Evolutionary conservation across 2,888 invertebrate species (phyloP).

Genomic region (Patella caerulea): DNA sequence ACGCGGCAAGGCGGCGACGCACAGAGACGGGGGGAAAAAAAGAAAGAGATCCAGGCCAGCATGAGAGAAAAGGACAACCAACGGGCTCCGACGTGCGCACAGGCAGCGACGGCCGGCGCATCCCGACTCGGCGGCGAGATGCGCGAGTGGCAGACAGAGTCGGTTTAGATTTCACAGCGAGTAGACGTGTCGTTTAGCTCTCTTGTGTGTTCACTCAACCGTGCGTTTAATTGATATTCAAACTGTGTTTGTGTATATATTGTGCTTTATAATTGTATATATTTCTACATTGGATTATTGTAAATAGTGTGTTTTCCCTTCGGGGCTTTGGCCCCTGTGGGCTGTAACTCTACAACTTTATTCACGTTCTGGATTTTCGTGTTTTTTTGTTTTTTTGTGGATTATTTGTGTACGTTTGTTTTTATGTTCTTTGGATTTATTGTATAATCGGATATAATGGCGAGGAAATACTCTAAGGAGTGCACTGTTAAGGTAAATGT

Average conservation of each 20-base stretch:
- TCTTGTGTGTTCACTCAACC: neutral
- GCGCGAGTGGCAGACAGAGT: no score
- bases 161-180: neutral
- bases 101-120: no score
- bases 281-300: no score
- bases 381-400: neutral
- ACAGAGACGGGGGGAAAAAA: no score
- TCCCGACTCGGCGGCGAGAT: no score
- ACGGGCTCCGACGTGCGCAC: no score
- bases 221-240: neutral
- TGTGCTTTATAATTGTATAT: neutral
- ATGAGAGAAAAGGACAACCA: no score
- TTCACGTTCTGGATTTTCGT: neutral
- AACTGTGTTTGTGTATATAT: neutral
- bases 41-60: no score
- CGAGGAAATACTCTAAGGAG: neutral
- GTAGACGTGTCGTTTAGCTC: neutral
- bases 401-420: neutral
- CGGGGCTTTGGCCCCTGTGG: slow-evolving; percentile 2
- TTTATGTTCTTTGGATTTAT: neutral
- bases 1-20: no score
- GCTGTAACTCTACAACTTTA: neutral
- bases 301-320: neutral
- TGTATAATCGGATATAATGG: neutral
- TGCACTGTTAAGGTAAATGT: neutral